Conservation (phyloP, 2,113 vertebrate species). For the Toxostoma redivivum region DNA sequence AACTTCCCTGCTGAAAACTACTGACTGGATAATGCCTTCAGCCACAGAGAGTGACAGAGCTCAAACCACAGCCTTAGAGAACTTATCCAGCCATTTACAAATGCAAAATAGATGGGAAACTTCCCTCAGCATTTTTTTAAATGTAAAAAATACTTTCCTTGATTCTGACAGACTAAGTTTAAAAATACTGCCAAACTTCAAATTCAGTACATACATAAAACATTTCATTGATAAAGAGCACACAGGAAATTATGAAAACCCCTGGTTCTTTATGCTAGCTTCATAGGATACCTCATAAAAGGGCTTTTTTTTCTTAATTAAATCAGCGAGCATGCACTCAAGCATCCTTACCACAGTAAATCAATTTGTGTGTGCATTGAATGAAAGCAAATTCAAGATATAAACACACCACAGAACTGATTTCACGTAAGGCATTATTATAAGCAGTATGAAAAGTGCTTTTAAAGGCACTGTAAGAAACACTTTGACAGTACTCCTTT, state of each 20-base stretch:
- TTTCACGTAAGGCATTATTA: neutral
- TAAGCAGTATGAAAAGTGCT: conserved; percentile 16
- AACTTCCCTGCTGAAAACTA: neutral
- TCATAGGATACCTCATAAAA: conserved; percentile 27
- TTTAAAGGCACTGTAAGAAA: conserved; percentile 14
- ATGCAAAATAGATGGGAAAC: neutral
- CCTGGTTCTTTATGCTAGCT: neutral
- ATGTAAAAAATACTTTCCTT: neutral
- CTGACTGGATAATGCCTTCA: neutral
- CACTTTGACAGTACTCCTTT: neutral
- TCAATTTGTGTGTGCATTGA: conserved; percentile 13
- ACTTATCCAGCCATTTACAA: neutral
- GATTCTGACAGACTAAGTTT: neutral
- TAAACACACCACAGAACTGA: conserved; percentile 14
- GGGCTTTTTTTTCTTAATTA: conserved; percentile 47
- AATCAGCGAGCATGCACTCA: conserved; percentile 15
- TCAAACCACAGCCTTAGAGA: neutral
- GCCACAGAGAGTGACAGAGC: neutral
- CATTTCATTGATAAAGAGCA: neutral
- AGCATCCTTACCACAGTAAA: conserved; percentile 22
- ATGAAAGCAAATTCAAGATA: conserved; percentile 30
- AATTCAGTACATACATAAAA: neutral
- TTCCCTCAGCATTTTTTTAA: neutral
- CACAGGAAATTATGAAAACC: neutral
- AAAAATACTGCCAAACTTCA: conserved; percentile 2